Percentiles rank a stretch among this genome's conserved stretches.
Evolutionary conservation across 2,113 vertebrate genomes (phyloP).

Genomic region (Hyperopisus bebe): DNA sequence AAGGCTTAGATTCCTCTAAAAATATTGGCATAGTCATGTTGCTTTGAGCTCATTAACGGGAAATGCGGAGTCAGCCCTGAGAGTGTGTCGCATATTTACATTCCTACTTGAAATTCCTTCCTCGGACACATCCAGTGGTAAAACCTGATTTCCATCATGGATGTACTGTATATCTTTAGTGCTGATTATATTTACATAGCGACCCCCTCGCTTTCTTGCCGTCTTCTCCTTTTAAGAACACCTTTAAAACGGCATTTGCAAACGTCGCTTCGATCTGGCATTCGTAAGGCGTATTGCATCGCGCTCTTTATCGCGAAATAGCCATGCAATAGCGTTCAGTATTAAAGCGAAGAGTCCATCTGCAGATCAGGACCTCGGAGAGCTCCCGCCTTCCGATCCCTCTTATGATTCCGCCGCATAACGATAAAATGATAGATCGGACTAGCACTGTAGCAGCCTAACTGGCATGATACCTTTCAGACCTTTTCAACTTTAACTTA

Average conservation of each 20-base stretch:
- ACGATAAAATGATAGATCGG: background rate
- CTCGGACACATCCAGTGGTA: background rate
- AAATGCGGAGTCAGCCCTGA: background rate
- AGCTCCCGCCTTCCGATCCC: background rate
- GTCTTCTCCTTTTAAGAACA: background rate
- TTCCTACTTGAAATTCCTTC: slow-evolving; percentile 6
- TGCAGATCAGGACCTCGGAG: slow-evolving; percentile 15
- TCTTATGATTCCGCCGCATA: background rate
- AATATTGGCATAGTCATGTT: slow-evolving; percentile 6
- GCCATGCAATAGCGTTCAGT: background rate
- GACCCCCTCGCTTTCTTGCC: background rate
- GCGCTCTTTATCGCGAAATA: background rate
- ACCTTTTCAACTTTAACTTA: background rate
- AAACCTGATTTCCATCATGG: background rate
- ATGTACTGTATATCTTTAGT: background rate
- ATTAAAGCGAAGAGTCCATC: background rate
- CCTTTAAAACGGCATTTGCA: background rate
- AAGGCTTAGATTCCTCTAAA: background rate
- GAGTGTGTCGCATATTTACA: background rate
- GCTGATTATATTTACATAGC: background rate
- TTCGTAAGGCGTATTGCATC: background rate
- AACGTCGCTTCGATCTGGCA: background rate
- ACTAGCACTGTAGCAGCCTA: background rate
- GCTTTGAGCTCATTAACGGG: slow-evolving; percentile 10
- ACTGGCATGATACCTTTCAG: background rate